Percentiles rank a stretch among this genome's conserved stretches.
These are phyloP conservation scores for Drosophila orena DNA, from an alignment of 1,140 invertebrate species.

Conservation along the genomic window DNA sequence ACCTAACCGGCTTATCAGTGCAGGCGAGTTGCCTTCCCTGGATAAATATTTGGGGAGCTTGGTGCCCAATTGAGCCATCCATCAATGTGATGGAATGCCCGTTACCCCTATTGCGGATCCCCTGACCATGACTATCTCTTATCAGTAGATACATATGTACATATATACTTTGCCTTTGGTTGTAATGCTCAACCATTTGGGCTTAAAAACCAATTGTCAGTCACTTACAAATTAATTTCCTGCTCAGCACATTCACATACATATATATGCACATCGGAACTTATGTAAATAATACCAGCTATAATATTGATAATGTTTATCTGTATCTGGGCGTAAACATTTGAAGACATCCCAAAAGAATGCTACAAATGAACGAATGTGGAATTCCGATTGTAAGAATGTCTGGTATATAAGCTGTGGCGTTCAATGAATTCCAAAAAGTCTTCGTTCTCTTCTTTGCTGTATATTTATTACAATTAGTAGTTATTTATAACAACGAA, in stretches of 20 bases:
- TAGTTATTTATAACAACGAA: conserved; percentile 71
- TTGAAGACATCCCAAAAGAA: neutral
- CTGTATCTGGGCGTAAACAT: neutral
- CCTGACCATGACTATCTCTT: conserved; percentile 15
- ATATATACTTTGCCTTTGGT: conserved; percentile 1
- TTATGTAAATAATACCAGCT: too few relatives aligned
- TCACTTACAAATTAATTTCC: conserved; percentile 44
- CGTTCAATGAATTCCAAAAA: too few relatives aligned
- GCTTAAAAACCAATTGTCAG: conserved; percentile 67
- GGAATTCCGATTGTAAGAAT: too few relatives aligned
- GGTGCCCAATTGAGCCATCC: conserved; percentile 48
- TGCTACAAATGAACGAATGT: neutral
- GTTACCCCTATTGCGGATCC: neutral
- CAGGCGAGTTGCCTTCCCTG: conserved; percentile 35
- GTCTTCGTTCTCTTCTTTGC: conserved; percentile 63
- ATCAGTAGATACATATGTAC: conserved; percentile 26
- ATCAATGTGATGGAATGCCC: conserved; percentile 62
- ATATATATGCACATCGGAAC: neutral
- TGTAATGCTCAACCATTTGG: conserved; percentile 14
- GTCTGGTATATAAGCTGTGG: too few relatives aligned
- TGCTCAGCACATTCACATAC: neutral
- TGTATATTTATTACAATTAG: conserved; percentile 58
- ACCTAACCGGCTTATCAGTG: conserved; percentile 59
- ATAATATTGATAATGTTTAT: too few relatives aligned
- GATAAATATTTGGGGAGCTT: conserved; percentile 55